Base-by-base conservation (phyloP, 2,888 invertebrate species). In the Azorinus chamasolen region DNA sequence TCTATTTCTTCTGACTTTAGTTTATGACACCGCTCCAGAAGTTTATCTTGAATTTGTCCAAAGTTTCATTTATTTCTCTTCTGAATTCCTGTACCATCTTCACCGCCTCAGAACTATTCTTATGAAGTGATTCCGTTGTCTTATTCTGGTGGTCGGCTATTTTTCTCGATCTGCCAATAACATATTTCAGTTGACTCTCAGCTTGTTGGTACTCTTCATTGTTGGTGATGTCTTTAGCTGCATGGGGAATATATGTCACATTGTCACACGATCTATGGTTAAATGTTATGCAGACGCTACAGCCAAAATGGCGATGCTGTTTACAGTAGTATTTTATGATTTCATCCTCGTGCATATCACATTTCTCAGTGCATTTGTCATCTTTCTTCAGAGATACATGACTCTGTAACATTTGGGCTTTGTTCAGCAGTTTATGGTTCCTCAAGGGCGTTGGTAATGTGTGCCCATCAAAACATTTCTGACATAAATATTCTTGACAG, bases 201-300 rank as follows among this genome's bases (percentile, higher is more conserved):
- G 32, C 32, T 32, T 32, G 32, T 32, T 32, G 4, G 32, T 32
- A 32, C 18, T 54, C 54, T 8, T 24, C 51, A 4, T 24, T 25
- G 16, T 8, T 25, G 25, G 10, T 24, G 1, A 16, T 14, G 1
- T 51, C 24, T 16, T 16, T 18, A 6, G 27, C 25, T 32, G 32
- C 51, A 32, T 32, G 32, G n/a, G 53, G 63, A 10, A 64, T 64
- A 18, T 64, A 64, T n/a, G 20, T 54, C 24, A 64, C 41, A 16
- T 53, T 20, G 32, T 32, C 32, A 20, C 63, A 64, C 1, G 54
- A 12, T 27, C 45, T 43, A 27, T 64, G 63, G 3, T 53, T n/a
- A 2, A 64, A 25, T 2, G 63, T 54, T 14, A 64, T 32, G 27
- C 63, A 64, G 12, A 43, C 54, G 24, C n/a, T 16, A 27, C 63